Percentiles rank a stretch among this genome's conserved stretches.
Evolutionary conservation across 2,113 vertebrate genomes (phyloP).

Genomic region (Oenanthe melanoleuca): DNA sequence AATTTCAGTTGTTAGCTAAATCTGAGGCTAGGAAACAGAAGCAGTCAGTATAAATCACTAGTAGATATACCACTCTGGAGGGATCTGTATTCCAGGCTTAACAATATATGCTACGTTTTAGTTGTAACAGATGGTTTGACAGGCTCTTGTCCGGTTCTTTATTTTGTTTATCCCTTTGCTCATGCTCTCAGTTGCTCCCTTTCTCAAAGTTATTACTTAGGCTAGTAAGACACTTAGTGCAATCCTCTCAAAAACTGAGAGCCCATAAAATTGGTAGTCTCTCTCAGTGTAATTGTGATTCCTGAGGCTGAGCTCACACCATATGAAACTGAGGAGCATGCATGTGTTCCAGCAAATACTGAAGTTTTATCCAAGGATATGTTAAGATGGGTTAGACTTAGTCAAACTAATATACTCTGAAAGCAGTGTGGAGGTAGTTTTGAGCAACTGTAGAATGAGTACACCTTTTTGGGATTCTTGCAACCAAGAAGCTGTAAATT

Average conservation of each 20-base stretch:
- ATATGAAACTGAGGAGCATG: not conserved
- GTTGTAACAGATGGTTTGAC: not conserved
- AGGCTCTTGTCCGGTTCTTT: not conserved
- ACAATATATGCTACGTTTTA: not conserved
- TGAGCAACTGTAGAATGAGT: not conserved
- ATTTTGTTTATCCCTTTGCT: conserved; percentile 5
- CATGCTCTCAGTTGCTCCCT: not conserved
- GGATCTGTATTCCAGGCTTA: not conserved
- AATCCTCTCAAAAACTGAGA: not conserved
- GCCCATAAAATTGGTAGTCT: not conserved
- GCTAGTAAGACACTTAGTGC: not conserved
- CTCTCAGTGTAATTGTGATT: not conserved
- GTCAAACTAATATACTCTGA: not conserved
- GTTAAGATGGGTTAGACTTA: not conserved
- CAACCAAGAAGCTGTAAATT: not conserved
- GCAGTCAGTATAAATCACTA: not conserved
- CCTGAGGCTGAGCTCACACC: not conserved
- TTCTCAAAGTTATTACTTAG: not conserved
- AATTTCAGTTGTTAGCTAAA: not conserved
- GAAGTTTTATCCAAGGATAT: not conserved
- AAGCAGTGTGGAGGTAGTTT: not conserved
- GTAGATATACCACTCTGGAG: not conserved
- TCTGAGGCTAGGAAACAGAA: not conserved
- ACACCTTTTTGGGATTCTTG: not conserved
- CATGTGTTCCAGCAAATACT: not conserved